Evolutionary conservation across 2,113 vertebrate species (phyloP).

Genomic region (Nibea coibor): DNA sequence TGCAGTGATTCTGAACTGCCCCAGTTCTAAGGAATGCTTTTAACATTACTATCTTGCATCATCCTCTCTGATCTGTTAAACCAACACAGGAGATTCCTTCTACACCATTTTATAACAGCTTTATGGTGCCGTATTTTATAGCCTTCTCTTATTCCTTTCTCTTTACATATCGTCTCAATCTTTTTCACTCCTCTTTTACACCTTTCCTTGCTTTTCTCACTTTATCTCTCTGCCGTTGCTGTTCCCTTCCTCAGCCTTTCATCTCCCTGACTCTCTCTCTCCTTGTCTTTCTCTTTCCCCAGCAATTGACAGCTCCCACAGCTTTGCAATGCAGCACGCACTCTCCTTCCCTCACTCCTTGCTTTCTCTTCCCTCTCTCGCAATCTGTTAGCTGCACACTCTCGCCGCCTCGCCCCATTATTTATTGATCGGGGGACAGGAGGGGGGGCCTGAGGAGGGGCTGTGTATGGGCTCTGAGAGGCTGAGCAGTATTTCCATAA

Average conservation of each 20-base stretch:
- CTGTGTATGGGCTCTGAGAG: conserved; percentile 34
- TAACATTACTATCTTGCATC: conserved; percentile 18
- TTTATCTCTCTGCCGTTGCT: conserved; percentile 21
- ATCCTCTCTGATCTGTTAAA: conserved; percentile 29
- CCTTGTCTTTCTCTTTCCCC: conserved; percentile 34
- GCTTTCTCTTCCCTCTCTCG: conserved; percentile 46
- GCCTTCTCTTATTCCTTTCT: conserved; percentile 15
- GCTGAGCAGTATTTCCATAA: conserved; percentile 77
- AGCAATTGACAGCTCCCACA: conserved; percentile 66
- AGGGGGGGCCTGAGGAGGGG: conserved; percentile 27
- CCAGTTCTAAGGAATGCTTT: neutral
- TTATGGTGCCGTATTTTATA: neutral
- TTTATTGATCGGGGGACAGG: conserved; percentile 80
- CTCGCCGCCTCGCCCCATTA: conserved; percentile 71
- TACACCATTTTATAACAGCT: conserved; percentile 18
- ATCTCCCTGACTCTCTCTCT: neutral
- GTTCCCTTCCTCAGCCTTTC: conserved; percentile 32
- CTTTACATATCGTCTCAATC: conserved; percentile 21
- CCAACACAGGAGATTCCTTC: conserved; percentile 38
- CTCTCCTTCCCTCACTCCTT: conserved; percentile 31
- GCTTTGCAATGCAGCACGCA: conserved; percentile 63
- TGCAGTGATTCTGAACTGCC: conserved; percentile 25
- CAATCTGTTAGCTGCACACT: conserved; percentile 79
- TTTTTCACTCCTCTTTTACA: conserved; percentile 5
- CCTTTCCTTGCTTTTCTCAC: conserved; percentile 16